Evolutionary conservation across 2,113 vertebrate species (phyloP).

Genomic region (Panurus biarmicus): DNA sequence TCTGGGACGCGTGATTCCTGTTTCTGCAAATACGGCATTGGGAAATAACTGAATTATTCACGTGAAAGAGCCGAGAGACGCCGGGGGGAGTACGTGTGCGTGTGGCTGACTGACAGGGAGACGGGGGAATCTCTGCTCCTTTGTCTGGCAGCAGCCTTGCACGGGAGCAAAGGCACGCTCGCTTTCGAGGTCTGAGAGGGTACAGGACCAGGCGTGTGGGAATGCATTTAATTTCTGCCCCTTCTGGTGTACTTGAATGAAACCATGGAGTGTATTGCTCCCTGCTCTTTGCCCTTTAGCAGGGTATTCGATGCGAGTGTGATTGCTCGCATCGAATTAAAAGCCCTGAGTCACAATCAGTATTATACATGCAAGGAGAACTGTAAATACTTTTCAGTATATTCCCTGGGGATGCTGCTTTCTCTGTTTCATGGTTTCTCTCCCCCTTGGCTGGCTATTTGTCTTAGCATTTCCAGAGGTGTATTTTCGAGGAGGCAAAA

Average conservation of each 20-base stretch:
- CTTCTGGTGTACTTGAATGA: background rate
- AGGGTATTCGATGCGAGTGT: background rate
- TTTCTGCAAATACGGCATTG: background rate
- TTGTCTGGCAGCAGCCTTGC: conserved; percentile 21
- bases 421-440: background rate
- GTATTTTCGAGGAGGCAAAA: background rate
- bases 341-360: background rate
- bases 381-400: background rate
- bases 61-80: background rate
- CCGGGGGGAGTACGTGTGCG: background rate
- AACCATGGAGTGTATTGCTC: rapidly evolving
- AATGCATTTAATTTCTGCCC: background rate
- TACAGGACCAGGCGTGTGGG: background rate
- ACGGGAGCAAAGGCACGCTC: background rate
- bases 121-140: conserved; percentile 2
- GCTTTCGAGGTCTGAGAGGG: background rate
- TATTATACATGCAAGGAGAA: background rate
- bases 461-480: background rate
- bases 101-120: background rate
- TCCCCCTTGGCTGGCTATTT: background rate
- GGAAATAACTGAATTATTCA: background rate
- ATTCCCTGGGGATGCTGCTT: background rate
- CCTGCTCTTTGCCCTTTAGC: background rate
- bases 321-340: background rate
- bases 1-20: background rate